Evolutionary conservation across 2,797 vertebrate species (phyloP), one percentile per base, ranked within the genome.

Genomic region (Eulemur mongoz): DNA sequence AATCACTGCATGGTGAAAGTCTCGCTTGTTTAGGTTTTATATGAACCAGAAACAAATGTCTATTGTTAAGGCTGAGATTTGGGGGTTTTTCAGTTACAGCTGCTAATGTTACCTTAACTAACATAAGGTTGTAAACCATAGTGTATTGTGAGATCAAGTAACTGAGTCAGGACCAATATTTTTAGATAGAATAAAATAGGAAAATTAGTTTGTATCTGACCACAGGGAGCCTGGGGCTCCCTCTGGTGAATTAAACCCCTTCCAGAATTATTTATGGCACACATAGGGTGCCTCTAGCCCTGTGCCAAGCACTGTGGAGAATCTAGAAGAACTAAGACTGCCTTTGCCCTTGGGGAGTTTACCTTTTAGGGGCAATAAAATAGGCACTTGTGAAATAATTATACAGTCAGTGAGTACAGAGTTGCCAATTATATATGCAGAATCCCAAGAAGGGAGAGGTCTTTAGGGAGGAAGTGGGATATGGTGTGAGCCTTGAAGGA

Each of bases 301-400:
- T 72, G 32, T 65, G 32, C 63, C 35, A 40, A 76, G 78, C 27
- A 11, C 65, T 27, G 40, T 45, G 14, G 40, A 32, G 70, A n/a
- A 73, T 50, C 40, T 61, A 80, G 48, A 84, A 67, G 67, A 92
- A 57, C 10, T 35, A 11, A 35, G 40, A 93, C 72, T 81, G 57
- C 73, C 38, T 43, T 40, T 61, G 15, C 25, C 14, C 76, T n/a
- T 50, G 63, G 23, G 40, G 76, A 89, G 23, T 94, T 97, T 89
- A 85, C 57, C 73, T 95, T 38, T 72, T 94, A 93, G 87, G 67
- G 69, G 43, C 70, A 52, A 75, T 87, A 92, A 93, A 94, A 72
- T 67, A 93, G 48, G 72, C 43, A 72, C 43, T 81, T 90, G 85
- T 30, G 84, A 89, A 86, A 73, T 94, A 79, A 84, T 83, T 67